Percentiles rank a stretch among this genome's conserved stretches.
These are phyloP conservation scores for Heterodera carotae DNA, from an alignment of 1,140 invertebrate genomes.

Conservation along the genomic window DNA sequence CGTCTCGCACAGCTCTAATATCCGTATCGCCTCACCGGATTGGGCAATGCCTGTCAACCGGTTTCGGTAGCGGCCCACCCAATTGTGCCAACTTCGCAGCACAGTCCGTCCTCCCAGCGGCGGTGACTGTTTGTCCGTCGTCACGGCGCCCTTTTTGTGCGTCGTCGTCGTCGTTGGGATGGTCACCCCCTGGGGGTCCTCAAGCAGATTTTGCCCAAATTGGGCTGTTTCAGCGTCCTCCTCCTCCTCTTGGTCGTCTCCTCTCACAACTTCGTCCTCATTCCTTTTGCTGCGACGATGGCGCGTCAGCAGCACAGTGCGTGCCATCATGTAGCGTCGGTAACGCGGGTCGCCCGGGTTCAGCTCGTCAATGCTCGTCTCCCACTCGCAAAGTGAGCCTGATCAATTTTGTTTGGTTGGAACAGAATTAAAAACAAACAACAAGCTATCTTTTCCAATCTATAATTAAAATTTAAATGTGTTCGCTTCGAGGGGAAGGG, in stretches of 20 bases:
- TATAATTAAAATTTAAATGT: too few species aligned
- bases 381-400: slow-evolving; percentile 48
- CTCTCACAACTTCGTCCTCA: slow-evolving; percentile 2
- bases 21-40: slow-evolving; percentile 19
- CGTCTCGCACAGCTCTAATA: neutral
- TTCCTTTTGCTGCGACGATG: slow-evolving; percentile 24
- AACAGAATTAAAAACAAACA: neutral
- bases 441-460: too few species aligned
- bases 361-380: slow-evolving; percentile 44
- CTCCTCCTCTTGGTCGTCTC: neutral
- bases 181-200: neutral
- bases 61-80: slow-evolving; percentile 47
- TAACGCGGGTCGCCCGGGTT: slow-evolving; percentile 37
- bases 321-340: slow-evolving; percentile 22
- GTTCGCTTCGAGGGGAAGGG: too few species aligned
- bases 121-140: neutral
- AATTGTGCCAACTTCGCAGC: slow-evolving; percentile 49
- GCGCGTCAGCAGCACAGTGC: slow-evolving; percentile 19
- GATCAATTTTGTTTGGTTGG: neutral
- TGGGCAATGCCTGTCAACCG: slow-evolving; percentile 45
- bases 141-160: neutral
- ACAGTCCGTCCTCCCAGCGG: slow-evolving; percentile 7
- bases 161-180: neutral
- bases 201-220: neutral
- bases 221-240: neutral